phyloP scores from a whole-genome alignment of 2,113 vertebrate genomes.

The Tamias sibiricus region DNA sequence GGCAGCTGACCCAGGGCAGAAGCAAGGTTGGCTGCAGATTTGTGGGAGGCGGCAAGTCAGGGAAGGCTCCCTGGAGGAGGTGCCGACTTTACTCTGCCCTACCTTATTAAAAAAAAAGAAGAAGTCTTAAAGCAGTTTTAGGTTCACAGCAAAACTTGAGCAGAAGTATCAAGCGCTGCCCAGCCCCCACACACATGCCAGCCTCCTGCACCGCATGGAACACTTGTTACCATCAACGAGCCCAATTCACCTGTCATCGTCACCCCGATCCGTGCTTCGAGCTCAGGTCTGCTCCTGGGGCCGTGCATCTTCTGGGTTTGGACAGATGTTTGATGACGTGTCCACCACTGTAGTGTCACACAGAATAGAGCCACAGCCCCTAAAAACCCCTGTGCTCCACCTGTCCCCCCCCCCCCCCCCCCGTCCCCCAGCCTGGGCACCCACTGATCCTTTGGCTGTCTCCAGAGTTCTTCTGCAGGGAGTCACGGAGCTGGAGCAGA shows the following conservation, averaged over 20 bases:
- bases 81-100: not conserved
- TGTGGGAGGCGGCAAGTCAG: not conserved
- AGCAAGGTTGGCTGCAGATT: not conserved
- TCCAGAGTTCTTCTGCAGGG: not conserved
- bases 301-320: not conserved
- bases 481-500: rapidly evolving
- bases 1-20: not conserved
- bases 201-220: rapidly evolving
- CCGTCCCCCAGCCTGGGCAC: too few relatives aligned
- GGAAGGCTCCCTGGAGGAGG: not conserved
- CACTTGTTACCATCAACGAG: too few relatives aligned
- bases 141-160: not conserved
- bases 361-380: not conserved
- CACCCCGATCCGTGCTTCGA: not conserved
- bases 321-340: rapidly evolving
- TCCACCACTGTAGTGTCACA: not conserved
- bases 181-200: rapidly evolving
- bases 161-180: too few relatives aligned
- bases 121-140: not conserved
- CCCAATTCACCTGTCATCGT: too few relatives aligned
- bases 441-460: not conserved
- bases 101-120: not conserved
- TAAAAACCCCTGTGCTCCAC: not conserved
- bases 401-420: too few relatives aligned
- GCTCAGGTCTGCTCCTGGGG: rapidly evolving